Base-by-base conservation (phyloP, 2,797 vertebrate species). In the Odontamblyopus rebecca region DNA sequence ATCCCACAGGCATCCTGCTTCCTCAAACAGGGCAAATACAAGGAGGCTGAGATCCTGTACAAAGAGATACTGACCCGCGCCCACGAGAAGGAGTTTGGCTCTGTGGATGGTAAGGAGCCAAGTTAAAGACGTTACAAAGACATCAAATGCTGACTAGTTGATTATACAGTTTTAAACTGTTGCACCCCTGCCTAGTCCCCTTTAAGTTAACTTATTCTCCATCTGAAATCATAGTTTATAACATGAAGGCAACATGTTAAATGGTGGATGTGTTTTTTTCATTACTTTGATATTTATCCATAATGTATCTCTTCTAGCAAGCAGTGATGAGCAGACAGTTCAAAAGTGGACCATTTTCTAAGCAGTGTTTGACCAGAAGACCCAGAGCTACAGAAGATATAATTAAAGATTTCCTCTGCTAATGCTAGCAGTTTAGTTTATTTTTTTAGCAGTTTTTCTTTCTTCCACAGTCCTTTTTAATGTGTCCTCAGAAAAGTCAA, bases 1-100 rank as follows among this genome's bases (percentile, higher is more conserved):
- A 41, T 81, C 61, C 56, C 48, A 23, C 82, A 99, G 98, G 98
- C 98, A 2, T 99, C 98, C 80, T 99, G 98, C 91, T 99, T 95
- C 83, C 94, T 99, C 87, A 99, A 99, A 90, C 98, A 99, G 90
- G 96, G 95, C 70, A 99, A 99, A 88, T 99, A 98, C 86, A 96
- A 97, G 79, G 96, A 98, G 78, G 98, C 98, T 0, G 98, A 99
- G 90, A 92, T 94, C 62, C 95, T 99, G 26, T 99, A 99, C 86
- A 99, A 99, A 92, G 98, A 99, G 89, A 99, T 99, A 82, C 95
- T 99, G 76, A 99, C 98, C 73, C 95, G 96, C 13, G 98, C 97
- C 85, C 98, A 99, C 0, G 97, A 99, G 93, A 98, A 98, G 85
- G 98, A 99, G 86, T 99, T 99, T 85, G 98, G 98, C 77, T 97